Conservation (phyloP, 1,140 invertebrate species). For the Pogonomyrmex californicus region DNA sequence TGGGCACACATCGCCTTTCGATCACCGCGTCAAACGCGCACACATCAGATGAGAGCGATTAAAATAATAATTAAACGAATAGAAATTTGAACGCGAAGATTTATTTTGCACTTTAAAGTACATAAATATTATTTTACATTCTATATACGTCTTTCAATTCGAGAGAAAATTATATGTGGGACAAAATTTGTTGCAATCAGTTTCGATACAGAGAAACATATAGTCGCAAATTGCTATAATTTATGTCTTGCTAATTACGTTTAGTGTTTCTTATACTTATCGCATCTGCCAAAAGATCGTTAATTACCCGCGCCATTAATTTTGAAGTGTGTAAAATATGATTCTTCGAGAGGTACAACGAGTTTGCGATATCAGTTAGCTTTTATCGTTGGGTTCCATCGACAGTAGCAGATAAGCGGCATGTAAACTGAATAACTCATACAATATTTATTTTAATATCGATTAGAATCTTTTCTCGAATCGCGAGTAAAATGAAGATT, state of each 20-base stretch:
- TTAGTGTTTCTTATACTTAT: conserved; percentile 2
- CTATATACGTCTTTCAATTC: not conserved
- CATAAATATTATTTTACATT: not conserved
- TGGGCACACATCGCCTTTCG: not conserved
- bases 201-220: not conserved
- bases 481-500: conserved; percentile 23
- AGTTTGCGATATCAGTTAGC: conserved; percentile 34
- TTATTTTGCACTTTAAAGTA: not conserved
- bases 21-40: not conserved
- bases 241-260: conserved; percentile 35
- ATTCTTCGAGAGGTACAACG: not conserved
- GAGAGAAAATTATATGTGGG: not conserved
- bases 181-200: not conserved
- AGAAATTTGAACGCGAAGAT: not conserved
- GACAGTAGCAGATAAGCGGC: conserved; percentile 25
- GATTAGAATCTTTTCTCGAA: conserved; percentile 28
- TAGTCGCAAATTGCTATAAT: conserved; percentile 13
- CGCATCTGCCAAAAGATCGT: conserved; percentile 4
- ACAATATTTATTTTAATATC: conserved; percentile 47
- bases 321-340: not conserved
- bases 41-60: not conserved
- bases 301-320: conserved; percentile 43
- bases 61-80: not conserved
- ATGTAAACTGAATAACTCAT: conserved; percentile 18
- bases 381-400: conserved; percentile 39